These are phyloP conservation scores for Acomys russatus DNA, from an alignment of 2,797 vertebrate genomes.

Conservation along the genomic window DNA sequence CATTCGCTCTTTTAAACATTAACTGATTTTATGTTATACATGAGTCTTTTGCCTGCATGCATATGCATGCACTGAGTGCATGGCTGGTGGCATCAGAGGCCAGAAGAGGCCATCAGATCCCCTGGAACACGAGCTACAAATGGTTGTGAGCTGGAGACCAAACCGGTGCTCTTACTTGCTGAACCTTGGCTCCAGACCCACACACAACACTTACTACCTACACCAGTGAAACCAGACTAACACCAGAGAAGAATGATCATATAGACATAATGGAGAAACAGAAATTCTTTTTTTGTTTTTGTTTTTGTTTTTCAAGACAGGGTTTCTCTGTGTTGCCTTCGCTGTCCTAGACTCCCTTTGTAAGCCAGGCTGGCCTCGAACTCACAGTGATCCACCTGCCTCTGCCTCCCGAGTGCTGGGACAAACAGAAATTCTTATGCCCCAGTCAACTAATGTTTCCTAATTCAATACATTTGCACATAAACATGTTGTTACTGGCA, in stretches of 20 bases:
- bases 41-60: neutral
- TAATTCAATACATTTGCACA: conserved; percentile 40
- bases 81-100: neutral
- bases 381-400: too few relatives aligned
- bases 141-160: neutral
- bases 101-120: neutral
- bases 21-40: neutral
- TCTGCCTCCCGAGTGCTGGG: too few relatives aligned
- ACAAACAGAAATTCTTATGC: neutral
- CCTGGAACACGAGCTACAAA: neutral
- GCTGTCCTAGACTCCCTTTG: too few relatives aligned
- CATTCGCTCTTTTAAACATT: neutral
- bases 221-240: neutral
- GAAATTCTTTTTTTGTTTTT: neutral
- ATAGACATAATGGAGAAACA: neutral
- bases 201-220: neutral
- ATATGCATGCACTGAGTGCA: neutral
- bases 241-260: neutral
- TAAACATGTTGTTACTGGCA: neutral
- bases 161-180: neutral
- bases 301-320: too few relatives aligned
- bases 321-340: too few relatives aligned
- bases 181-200: neutral
- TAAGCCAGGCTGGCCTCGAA: too few relatives aligned
- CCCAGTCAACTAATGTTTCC: conserved; percentile 7